These are phyloP conservation scores for Scopus umbretta DNA, from an alignment of 2,113 vertebrate species.

Conservation along the genomic window DNA sequence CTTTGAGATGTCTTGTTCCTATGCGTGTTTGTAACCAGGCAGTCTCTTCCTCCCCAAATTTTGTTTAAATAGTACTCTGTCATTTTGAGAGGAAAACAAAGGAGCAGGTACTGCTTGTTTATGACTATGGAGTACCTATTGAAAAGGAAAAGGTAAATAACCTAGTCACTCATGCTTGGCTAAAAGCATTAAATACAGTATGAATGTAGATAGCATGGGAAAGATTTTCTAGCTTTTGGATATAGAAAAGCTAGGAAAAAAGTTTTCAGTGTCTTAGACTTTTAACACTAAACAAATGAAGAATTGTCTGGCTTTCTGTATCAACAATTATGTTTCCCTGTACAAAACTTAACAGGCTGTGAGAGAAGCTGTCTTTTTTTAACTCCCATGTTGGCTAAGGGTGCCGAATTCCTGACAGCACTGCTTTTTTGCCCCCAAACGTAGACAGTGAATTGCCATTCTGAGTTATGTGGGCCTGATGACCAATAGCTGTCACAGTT, in stretches of 20 bases:
- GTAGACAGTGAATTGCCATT: not conserved
- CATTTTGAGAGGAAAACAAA: not conserved
- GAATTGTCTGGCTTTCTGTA: not conserved
- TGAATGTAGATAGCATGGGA: not conserved
- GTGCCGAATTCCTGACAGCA: not conserved
- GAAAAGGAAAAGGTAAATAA: not conserved
- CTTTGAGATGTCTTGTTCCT: not conserved
- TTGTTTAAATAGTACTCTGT: not conserved
- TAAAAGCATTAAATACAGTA: not conserved
- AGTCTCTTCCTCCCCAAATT: not conserved
- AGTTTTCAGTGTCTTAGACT: not conserved
- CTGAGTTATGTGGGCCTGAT: not conserved
- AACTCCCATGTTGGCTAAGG: not conserved
- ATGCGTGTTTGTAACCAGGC: not conserved
- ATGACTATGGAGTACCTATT: not conserved
- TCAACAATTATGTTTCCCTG: not conserved
- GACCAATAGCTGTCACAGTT: slow-evolving; percentile 6
- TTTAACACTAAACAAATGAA: not conserved
- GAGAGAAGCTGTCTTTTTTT: not conserved
- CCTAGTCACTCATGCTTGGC: not conserved
- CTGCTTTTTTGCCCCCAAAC: not conserved
- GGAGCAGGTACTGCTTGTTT: not conserved
- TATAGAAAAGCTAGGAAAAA: not conserved
- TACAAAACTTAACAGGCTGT: not conserved
- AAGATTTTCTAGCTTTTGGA: not conserved